Conservation (phyloP, 1,140 invertebrate species). For the Apolygus lucorum region DNA sequence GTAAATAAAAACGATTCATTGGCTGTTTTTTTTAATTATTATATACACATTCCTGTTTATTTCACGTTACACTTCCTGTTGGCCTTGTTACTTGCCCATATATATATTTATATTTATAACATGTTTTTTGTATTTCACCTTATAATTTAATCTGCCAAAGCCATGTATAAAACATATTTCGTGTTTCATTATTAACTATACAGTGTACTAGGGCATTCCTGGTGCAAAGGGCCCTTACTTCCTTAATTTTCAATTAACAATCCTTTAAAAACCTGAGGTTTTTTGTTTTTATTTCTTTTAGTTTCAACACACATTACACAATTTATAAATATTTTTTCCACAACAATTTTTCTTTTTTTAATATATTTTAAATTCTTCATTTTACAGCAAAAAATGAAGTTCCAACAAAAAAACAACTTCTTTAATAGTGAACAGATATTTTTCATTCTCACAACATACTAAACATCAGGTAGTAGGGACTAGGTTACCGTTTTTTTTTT, state of each 20-base stretch:
- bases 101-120: constrained; percentile 28
- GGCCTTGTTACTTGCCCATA: constrained; percentile 15
- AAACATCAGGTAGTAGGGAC: constrained; percentile 18
- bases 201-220: constrained; percentile 6
- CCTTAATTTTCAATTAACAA: constrained; percentile 11
- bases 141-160: constrained; percentile 25
- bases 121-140: constrained; percentile 20
- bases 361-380: background rate
- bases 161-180: constrained; percentile 29
- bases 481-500: constrained; percentile 1
- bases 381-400: constrained; percentile 19
- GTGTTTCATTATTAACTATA: constrained; percentile 21
- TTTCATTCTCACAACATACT: constrained; percentile 17
- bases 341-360: constrained; percentile 13
- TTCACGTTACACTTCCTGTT: constrained; percentile 22
- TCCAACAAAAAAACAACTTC: constrained; percentile 20
- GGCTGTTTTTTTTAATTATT: constrained; percentile 22
- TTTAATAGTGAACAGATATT: constrained; percentile 5
- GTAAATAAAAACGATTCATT: background rate
- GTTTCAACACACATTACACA: constrained; percentile 19
- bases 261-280: constrained; percentile 20
- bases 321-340: constrained; percentile 22
- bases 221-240: constrained; percentile 6
- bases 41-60: constrained; percentile 28
- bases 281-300: constrained; percentile 19